These are phyloP conservation scores for Lordiphosa clarofinis DNA, from an alignment of 1,140 invertebrate species.

Conservation along the genomic window DNA sequence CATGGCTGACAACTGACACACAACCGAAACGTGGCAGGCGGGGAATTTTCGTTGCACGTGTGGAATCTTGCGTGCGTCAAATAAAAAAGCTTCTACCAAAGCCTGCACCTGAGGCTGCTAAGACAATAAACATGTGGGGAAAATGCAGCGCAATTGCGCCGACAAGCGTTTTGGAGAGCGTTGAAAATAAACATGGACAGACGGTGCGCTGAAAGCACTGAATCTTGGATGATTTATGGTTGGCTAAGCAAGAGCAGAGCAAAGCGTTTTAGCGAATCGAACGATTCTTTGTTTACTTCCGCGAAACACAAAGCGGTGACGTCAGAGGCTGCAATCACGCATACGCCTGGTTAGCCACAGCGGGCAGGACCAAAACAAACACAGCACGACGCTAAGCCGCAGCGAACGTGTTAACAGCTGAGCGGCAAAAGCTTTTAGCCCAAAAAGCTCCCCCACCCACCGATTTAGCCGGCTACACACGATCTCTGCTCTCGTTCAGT, in stretches of 20 bases:
- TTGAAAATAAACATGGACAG: constrained; percentile 48
- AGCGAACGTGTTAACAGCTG: constrained; percentile 53
- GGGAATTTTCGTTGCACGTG: constrained; percentile 40
- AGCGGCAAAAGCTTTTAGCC: constrained; percentile 46
- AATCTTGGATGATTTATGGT: constrained; percentile 65
- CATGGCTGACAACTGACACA: constrained; percentile 12
- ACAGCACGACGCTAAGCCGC: constrained; percentile 40
- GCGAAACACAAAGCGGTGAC: constrained; percentile 69
- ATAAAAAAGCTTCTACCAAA: constrained; percentile 9
- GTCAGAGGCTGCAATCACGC: constrained; percentile 53
- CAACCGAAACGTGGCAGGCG: constrained; percentile 10
- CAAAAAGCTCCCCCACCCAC: constrained; percentile 32
- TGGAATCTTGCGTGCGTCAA: constrained; percentile 46
- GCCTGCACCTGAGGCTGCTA: constrained; percentile 29
- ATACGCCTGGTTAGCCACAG: constrained; percentile 51
- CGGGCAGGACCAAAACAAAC: constrained; percentile 57
- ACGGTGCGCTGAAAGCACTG: constrained; percentile 61
- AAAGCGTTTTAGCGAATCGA: constrained; percentile 15
- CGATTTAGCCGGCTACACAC: constrained; percentile 40
- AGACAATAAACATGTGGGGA: constrained; percentile 7
- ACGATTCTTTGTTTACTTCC: constrained; percentile 59
- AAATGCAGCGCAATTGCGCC: constrained; percentile 60
- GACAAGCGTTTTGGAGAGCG: constrained; percentile 5
- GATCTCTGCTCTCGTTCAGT: constrained; percentile 30
- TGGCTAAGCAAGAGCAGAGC: constrained; percentile 16